phyloP scores from a whole-genome alignment of 1,140 invertebrate species.

The Holotrichia oblita region DNA sequence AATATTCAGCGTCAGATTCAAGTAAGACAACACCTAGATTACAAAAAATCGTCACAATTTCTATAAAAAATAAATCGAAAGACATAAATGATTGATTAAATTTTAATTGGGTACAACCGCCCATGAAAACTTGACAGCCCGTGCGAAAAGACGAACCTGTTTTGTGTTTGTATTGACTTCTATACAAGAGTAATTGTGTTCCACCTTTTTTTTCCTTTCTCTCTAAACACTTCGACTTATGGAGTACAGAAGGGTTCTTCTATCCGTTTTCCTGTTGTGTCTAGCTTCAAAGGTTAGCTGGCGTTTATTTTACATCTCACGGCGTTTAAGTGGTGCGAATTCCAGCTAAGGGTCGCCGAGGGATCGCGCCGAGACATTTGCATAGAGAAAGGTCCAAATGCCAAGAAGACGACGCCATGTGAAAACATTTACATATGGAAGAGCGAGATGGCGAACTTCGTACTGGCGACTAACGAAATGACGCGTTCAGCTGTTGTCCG shows the following conservation, averaged over 20 bases:
- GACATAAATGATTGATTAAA: no score
- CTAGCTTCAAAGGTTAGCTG: not conserved
- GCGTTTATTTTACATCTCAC: not conserved
- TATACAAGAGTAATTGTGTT: not conserved
- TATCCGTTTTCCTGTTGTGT: not conserved
- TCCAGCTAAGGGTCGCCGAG: not conserved
- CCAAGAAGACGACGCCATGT: slow-evolving; percentile 47
- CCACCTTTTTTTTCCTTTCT: no score
- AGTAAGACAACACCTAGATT: no score
- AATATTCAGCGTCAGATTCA: no score
- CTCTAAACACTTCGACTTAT: slow-evolving; percentile 7
- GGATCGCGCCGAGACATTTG: slow-evolving; percentile 39
- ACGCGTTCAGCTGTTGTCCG: not conserved
- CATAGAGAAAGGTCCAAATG: slow-evolving; percentile 34
- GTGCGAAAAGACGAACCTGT: not conserved
- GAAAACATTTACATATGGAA: slow-evolving; percentile 51
- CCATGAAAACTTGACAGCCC: not conserved
- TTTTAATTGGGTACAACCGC: no score
- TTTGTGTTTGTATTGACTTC: slow-evolving; percentile 33
- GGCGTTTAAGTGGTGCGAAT: slow-evolving; percentile 1
- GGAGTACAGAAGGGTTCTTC: not conserved
- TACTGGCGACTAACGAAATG: slow-evolving; percentile 44
- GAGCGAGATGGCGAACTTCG: slow-evolving; percentile 45
- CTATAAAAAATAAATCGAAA: no score
- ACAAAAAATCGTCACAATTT: no score